phyloP scores from a whole-genome alignment of 2,113 vertebrate species.

The Cyphomyrus plagiostoma region DNA sequence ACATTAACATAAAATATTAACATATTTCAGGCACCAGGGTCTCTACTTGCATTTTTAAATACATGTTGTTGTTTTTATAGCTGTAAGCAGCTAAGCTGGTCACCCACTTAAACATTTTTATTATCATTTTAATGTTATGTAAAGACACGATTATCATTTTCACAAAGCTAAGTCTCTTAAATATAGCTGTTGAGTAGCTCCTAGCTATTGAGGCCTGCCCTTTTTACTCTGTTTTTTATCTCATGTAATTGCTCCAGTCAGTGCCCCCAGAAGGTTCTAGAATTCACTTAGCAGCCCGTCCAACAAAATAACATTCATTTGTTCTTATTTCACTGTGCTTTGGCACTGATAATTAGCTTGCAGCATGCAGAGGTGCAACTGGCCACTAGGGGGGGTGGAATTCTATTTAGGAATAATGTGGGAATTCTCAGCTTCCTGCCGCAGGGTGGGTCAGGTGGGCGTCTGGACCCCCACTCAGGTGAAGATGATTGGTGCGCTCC shows the following conservation, averaged over 20 bases:
- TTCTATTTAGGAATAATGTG: background rate
- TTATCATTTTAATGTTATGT: constrained; percentile 7
- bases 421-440: background rate
- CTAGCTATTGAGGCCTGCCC: background rate
- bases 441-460: background rate
- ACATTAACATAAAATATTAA: background rate
- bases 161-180: background rate
- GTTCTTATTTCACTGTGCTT: background rate
- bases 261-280: background rate
- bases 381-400: background rate
- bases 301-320: background rate
- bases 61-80: background rate
- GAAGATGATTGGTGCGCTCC: background rate
- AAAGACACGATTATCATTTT: background rate
- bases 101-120: background rate
- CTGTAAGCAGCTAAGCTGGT: background rate
- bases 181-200: background rate
- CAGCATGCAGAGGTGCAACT: background rate
- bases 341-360: background rate
- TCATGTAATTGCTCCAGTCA: background rate
- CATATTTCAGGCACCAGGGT: background rate
- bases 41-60: background rate
- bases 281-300: background rate
- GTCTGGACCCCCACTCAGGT: background rate
- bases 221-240: background rate